Evolutionary conservation across 2,113 vertebrate genomes (phyloP).

Genomic region (Lepidothrix coronata): DNA sequence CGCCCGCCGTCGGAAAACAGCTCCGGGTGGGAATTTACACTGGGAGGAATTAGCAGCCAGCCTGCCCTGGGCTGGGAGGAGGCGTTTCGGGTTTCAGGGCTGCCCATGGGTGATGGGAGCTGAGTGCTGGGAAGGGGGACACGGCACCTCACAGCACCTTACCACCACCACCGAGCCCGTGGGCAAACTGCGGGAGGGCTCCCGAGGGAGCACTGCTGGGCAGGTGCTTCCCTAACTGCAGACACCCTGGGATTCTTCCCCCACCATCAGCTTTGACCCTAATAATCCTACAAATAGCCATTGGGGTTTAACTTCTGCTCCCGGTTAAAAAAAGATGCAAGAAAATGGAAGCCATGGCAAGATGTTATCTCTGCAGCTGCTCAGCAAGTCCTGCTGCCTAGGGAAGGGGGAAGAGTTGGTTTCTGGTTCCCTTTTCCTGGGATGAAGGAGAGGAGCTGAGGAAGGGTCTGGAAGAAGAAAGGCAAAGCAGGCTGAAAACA

Average conservation of each 20-base stretch:
- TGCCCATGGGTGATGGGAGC: neutral
- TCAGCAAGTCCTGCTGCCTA: neutral
- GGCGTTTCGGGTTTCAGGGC: neutral
- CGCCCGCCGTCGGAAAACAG: neutral
- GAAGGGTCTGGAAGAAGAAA: neutral
- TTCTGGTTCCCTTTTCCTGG: neutral
- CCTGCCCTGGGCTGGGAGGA: neutral
- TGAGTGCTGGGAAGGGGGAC: neutral
- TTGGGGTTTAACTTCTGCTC: neutral
- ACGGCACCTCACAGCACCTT: fast-evolving
- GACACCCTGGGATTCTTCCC: neutral
- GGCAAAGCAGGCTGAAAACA: neutral
- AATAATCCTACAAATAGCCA: neutral
- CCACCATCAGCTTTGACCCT: neutral
- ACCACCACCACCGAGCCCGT: fast-evolving
- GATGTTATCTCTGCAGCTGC: neutral
- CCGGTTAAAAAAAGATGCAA: neutral
- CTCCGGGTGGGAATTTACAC: constrained; percentile 4
- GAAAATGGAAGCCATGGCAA: neutral
- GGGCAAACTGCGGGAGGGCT: neutral
- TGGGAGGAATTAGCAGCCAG: neutral
- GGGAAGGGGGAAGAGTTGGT: neutral
- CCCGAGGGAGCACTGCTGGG: neutral
- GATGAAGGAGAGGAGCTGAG: neutral
- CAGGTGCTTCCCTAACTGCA: neutral